phyloP scores from a whole-genome alignment of 2,113 vertebrate genomes.

The Nerophis ophidion region DNA sequence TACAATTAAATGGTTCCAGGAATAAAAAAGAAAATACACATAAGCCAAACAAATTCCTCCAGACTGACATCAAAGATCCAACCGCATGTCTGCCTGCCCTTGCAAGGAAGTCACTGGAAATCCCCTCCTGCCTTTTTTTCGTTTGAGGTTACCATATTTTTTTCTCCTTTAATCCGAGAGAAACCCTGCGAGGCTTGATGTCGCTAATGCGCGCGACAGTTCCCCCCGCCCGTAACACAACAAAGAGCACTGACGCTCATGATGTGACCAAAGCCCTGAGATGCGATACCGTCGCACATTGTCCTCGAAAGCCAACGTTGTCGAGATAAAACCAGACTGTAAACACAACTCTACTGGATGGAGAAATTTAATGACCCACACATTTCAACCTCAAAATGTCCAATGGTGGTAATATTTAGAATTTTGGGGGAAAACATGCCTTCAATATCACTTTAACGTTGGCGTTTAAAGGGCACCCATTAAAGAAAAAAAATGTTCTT shows the following conservation, averaged over 20 bases:
- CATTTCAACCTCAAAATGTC: no score
- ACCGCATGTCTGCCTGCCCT: slow-evolving; percentile 51
- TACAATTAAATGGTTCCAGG: slow-evolving; percentile 7
- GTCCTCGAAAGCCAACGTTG: slow-evolving; percentile 49
- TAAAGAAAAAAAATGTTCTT: no score
- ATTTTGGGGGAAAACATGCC: no score
- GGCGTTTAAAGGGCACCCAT: no score
- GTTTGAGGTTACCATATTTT: slow-evolving; percentile 52
- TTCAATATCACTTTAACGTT: no score
- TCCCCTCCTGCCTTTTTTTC: slow-evolving; percentile 29
- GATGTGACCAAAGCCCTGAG: slow-evolving; percentile 49
- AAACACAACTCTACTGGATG: slow-evolving; percentile 51
- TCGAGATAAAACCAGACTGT: slow-evolving; percentile 54
- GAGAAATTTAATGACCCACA: slow-evolving; percentile 3
- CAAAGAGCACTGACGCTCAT: slow-evolving; percentile 51
- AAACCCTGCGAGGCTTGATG: slow-evolving; percentile 38
- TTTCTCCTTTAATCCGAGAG: slow-evolving; percentile 45
- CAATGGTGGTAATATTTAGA: no score
- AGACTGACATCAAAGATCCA: slow-evolving; percentile 55
- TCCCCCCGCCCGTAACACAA: slow-evolving; percentile 58
- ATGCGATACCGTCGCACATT: slow-evolving; percentile 47
- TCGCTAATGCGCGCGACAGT: slow-evolving; percentile 59
- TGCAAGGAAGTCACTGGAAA: slow-evolving; percentile 52
- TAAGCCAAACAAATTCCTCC: slow-evolving; percentile 47
- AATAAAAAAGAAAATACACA: slow-evolving; percentile 22